Conservation (phyloP, 2,113 vertebrate genomes). For the Montifringilla adamsi region DNA sequence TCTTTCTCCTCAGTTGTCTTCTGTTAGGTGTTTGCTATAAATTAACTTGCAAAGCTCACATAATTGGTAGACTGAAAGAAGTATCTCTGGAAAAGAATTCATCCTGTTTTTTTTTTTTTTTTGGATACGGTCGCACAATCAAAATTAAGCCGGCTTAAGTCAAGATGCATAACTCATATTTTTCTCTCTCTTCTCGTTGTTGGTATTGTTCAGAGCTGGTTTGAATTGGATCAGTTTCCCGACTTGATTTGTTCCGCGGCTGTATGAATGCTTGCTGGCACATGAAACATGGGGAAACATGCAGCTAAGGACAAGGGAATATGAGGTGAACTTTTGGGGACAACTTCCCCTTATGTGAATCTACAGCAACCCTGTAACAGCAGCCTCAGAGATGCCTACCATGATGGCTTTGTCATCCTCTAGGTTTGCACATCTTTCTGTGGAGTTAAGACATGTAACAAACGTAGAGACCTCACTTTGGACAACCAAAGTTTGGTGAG, state of each 20-base stretch:
- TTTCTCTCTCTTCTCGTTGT: not conserved
- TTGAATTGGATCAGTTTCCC: not conserved
- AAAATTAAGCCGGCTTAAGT: not conserved
- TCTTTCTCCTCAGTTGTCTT: not conserved
- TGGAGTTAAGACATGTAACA: not conserved
- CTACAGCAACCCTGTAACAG: not conserved
- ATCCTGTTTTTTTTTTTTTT: not conserved
- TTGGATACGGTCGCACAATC: not conserved
- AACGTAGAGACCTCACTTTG: not conserved
- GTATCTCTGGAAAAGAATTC: not conserved
- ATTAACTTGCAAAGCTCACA: not conserved
- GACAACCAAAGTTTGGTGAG: not conserved
- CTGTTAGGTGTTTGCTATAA: not conserved
- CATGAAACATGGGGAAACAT: not conserved
- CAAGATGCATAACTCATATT: not conserved
- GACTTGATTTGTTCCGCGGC: not conserved
- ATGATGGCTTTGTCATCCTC: not conserved
- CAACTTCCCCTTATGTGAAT: not conserved
- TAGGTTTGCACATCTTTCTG: not conserved
- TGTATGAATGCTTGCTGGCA: not conserved
- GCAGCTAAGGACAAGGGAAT: not conserved
- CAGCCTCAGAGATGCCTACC: not conserved
- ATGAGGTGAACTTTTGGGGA: not conserved
- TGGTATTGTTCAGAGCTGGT: conserved; percentile 31
- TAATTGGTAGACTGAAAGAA: not conserved